Percentiles rank a stretch among this genome's conserved stretches.
Evolutionary conservation across 2,113 vertebrate species (phyloP).

Genomic region (Halcyon malimbica): DNA sequence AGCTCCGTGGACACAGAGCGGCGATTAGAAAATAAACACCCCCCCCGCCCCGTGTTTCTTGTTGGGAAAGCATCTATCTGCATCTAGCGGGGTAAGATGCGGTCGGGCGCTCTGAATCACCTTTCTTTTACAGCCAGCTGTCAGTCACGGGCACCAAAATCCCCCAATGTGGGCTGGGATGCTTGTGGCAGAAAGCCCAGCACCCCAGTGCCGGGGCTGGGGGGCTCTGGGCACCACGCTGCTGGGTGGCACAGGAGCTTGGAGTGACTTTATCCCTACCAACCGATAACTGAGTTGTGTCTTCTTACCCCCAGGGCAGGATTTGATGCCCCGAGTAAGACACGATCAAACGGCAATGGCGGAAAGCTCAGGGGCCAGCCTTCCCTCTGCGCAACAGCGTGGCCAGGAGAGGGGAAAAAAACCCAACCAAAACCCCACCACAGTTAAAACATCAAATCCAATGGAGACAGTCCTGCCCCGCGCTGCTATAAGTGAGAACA

Average conservation of each 20-base stretch:
- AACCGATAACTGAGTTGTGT: fast-evolving
- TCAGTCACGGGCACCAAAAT: fast-evolving
- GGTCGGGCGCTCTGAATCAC: not conserved
- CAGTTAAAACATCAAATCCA: not conserved
- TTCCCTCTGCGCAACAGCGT: fast-evolving
- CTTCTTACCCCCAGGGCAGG: not conserved
- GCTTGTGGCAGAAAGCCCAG: fast-evolving
- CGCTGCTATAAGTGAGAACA: not conserved
- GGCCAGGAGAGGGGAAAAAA: not conserved
- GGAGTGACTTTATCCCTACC: not conserved
- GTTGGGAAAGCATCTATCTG: not conserved
- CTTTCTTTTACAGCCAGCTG: not conserved
- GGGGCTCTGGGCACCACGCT: not conserved
- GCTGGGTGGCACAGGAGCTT: not conserved
- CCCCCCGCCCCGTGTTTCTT: not conserved
- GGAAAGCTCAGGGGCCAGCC: not conserved
- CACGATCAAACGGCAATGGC: fast-evolving
- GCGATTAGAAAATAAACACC: slow-evolving; percentile 13
- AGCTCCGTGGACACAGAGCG: not conserved
- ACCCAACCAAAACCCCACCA: not conserved
- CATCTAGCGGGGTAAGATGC: not conserved
- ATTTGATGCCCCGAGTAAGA: not conserved
- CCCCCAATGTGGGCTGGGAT: not conserved
- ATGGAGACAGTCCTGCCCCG: not conserved
- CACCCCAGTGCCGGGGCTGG: fast-evolving